A percentile compares a stretch with the other conserved stretches of the same genome.
Evolutionary conservation across 2,797 vertebrate genomes (phyloP).

Genomic region (Chrosomus eos): DNA sequence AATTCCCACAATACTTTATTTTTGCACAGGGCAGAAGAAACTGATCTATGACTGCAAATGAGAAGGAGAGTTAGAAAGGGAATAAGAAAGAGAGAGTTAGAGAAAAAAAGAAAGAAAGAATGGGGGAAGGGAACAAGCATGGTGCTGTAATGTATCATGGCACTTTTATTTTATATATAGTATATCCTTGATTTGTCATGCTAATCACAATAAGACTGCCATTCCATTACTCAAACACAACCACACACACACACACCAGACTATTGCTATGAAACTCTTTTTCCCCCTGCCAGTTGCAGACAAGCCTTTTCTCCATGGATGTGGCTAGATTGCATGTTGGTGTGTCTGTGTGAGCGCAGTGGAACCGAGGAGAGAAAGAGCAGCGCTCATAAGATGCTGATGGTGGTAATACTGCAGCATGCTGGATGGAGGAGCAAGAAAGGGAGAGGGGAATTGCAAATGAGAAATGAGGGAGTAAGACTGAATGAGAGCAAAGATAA

Average conservation of each 20-base stretch:
- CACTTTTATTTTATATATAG: slow-evolving; percentile 22
- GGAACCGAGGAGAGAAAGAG: slow-evolving; percentile 28
- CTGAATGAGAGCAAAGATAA: slow-evolving; percentile 30
- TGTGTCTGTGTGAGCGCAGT: slow-evolving; percentile 26
- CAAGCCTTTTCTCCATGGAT: slow-evolving; percentile 14
- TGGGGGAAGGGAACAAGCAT: slow-evolving; percentile 2
- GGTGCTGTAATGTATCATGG: slow-evolving; percentile 30
- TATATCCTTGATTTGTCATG: slow-evolving; percentile 15
- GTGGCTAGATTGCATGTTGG: slow-evolving; percentile 35
- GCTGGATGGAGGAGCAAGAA: slow-evolving; percentile 32
- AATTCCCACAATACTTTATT: slow-evolving; percentile 44
- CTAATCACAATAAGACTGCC: slow-evolving; percentile 2
- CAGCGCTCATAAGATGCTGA: slow-evolving; percentile 52
- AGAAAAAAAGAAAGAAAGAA: neutral
- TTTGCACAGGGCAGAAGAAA: slow-evolving; percentile 43
- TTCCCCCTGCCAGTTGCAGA: slow-evolving; percentile 22
- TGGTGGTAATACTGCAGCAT: slow-evolving; percentile 54
- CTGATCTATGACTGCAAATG: slow-evolving; percentile 24
- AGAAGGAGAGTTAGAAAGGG: neutral
- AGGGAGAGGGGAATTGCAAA: slow-evolving; percentile 44
- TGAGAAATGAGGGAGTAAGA: slow-evolving; percentile 39
- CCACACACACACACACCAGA: slow-evolving; percentile 1
- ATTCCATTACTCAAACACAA: neutral
- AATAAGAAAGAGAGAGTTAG: neutral
- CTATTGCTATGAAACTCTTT: neutral